phyloP scores from a whole-genome alignment of 2,797 vertebrate species.

The Ptychobarbus kaznakovi region DNA sequence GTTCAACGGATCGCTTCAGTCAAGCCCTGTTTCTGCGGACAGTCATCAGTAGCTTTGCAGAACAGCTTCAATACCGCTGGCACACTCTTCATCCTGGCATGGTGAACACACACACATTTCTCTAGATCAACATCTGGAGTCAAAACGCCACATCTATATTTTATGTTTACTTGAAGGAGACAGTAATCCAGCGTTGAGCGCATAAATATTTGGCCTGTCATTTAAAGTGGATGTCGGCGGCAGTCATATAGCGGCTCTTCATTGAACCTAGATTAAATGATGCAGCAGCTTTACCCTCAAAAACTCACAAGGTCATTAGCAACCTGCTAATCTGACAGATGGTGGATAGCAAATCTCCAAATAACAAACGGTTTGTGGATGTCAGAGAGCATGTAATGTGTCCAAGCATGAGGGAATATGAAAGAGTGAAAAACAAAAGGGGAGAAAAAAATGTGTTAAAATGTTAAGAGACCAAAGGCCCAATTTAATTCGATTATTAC shows the following conservation, averaged over 20 bases:
- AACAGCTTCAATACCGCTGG: slow-evolving; percentile 34
- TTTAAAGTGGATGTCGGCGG: slow-evolving; percentile 57
- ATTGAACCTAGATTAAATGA: slow-evolving; percentile 58
- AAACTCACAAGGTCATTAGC: slow-evolving; percentile 60
- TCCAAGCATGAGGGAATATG: background rate
- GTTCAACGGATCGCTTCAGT: slow-evolving; percentile 44
- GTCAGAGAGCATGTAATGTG: slow-evolving; percentile 6
- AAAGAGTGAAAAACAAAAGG: background rate
- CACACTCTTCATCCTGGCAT: slow-evolving; percentile 49
- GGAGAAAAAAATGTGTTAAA: background rate
- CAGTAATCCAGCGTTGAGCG: slow-evolving; percentile 63
- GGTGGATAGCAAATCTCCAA: slow-evolving; percentile 60
- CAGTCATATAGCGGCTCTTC: slow-evolving; percentile 50
- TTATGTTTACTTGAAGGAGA: slow-evolving; percentile 62
- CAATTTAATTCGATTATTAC: background rate
- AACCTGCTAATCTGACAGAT: slow-evolving; percentile 58
- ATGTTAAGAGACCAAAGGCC: background rate
- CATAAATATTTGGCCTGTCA: slow-evolving; percentile 53
- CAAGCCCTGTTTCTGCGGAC: slow-evolving; percentile 70
- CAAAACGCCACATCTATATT: slow-evolving; percentile 70
- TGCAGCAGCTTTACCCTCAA: slow-evolving; percentile 41
- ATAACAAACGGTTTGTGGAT: slow-evolving; percentile 26
- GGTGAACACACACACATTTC: slow-evolving; percentile 46
- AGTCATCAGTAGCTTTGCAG: slow-evolving; percentile 68
- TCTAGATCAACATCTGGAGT: slow-evolving; percentile 64